These are phyloP conservation scores for Platycercus adscitus DNA, from an alignment of 2,113 vertebrate species.

Conservation along the genomic window DNA sequence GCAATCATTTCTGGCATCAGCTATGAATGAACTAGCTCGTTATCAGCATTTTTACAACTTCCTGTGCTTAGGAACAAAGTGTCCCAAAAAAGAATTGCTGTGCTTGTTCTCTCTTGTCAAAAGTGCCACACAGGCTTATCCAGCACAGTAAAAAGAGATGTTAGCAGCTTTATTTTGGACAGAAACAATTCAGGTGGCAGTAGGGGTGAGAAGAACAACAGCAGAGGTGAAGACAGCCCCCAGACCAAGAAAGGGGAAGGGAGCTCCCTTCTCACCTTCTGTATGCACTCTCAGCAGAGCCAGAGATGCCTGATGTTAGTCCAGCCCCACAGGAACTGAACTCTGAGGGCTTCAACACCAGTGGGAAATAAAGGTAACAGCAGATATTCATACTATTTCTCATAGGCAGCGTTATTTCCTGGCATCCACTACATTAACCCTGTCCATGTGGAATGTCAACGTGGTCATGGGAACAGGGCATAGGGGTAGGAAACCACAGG, in stretches of 20 bases:
- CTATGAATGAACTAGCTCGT: slow-evolving; percentile 53
- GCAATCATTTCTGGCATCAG: slow-evolving; percentile 44
- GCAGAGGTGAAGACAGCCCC: background rate
- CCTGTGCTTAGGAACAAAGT: slow-evolving; percentile 59
- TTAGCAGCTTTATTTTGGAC: background rate
- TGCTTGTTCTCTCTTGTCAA: slow-evolving; percentile 5
- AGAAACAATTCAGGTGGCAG: background rate
- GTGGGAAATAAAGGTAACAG: background rate
- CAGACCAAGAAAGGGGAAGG: fast-evolving
- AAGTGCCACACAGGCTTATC: background rate
- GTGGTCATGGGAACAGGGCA: background rate
- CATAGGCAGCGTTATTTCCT: background rate
- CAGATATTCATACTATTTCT: background rate
- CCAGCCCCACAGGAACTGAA: background rate
- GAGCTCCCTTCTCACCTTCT: background rate
- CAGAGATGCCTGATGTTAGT: background rate
- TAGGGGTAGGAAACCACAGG: background rate
- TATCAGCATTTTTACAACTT: slow-evolving; percentile 67
- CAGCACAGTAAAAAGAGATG: background rate
- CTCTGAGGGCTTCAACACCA: background rate
- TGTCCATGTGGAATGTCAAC: background rate
- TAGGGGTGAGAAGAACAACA: background rate
- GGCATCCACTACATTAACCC: fast-evolving
- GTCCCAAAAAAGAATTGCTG: slow-evolving; percentile 18
- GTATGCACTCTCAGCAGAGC: fast-evolving